Evolutionary conservation across 2,888 invertebrate species (phyloP), one percentile per base, ranked within the genome.

Genomic region (Odontomyia ornata): DNA sequence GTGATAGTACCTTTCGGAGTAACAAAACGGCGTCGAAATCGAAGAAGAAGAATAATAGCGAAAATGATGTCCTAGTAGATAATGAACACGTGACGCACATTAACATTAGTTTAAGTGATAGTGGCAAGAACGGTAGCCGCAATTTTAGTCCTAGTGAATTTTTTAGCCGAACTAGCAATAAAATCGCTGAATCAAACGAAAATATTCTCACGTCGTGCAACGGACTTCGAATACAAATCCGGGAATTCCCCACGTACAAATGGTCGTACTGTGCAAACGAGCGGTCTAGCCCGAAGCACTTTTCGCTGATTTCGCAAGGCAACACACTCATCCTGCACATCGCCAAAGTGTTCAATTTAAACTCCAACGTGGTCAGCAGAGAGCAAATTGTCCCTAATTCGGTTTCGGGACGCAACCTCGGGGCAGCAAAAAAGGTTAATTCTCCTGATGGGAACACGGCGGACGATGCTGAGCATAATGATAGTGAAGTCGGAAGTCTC

Each of bases 221-320:
- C 28, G 84, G 83, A 28, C 79, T 84, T 62, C 80, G 82, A 27
- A 81, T 84, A 78, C 82, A 81, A 79, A 81, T 84, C 28, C 82
- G 82, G 79, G 83, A 84, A 77, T 81, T 80, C 43, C 82, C 83
- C 71, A 79, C 78, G 65, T 80, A 82, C 77, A 82, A 83, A 76
- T 84, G 84, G 84, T 82, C 82, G 18, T 81, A 83, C 69, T 84
- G 84, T 80, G 81, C 83, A 52, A 79, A 81, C 71, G 81, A 80
- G 73, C 80, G 80, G 3, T 80, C 80, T 75, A 78, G 80, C 25
- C 80, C 81, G 79, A 82, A 81, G 75, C 82, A 80, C 46, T 84
- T 83, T 78, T 81, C 81, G 64, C 78, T 83, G 56, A 81, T 82
- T 77, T 84, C 84, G 21, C 80, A 81, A 46, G 80, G 82, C 11